Conservation (phyloP, 2,888 invertebrate species). For the Microplitis manilae region DNA sequence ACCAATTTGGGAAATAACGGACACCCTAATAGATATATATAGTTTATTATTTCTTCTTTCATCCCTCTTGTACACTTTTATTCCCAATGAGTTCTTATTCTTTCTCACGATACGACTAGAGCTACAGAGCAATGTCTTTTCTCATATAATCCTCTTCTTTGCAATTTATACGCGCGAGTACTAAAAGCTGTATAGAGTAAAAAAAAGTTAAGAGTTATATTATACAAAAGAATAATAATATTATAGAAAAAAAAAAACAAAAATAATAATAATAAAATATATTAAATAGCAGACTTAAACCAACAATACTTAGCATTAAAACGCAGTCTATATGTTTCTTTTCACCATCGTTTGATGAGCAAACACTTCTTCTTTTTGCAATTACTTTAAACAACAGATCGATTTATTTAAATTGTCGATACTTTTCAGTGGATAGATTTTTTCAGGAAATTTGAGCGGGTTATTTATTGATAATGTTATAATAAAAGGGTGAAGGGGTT, state of each 20-base stretch:
- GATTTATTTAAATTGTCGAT: conserved; percentile 59
- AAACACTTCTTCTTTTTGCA: conserved; percentile 51
- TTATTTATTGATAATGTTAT: neutral
- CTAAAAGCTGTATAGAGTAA: conserved; percentile 27
- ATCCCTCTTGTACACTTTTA: conserved; percentile 34
- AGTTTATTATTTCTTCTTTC: conserved; percentile 34
- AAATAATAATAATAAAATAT: conserved; percentile 52
- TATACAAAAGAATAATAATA: conserved; percentile 32
- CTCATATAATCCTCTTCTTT: conserved; percentile 52
- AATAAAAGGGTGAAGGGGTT: neutral
- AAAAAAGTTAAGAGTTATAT: neutral
- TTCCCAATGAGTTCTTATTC: conserved; percentile 50
- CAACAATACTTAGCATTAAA: conserved; percentile 70
- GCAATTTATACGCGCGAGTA: conserved; percentile 67
- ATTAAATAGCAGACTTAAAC: conserved; percentile 70
- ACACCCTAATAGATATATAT: neutral
- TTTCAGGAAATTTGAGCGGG: too few species aligned
- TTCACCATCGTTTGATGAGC: conserved; percentile 51
- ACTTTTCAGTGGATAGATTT: too few species aligned
- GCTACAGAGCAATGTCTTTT: conserved; percentile 31
- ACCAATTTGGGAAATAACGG: too few species aligned
- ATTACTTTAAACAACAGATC: conserved; percentile 45
- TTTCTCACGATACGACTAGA: conserved; percentile 54
- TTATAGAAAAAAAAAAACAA: conserved; percentile 6
- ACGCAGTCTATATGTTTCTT: conserved; percentile 59